Base-by-base conservation (phyloP, 2,888 invertebrate species). In the Holacanthella duospinosa region DNA sequence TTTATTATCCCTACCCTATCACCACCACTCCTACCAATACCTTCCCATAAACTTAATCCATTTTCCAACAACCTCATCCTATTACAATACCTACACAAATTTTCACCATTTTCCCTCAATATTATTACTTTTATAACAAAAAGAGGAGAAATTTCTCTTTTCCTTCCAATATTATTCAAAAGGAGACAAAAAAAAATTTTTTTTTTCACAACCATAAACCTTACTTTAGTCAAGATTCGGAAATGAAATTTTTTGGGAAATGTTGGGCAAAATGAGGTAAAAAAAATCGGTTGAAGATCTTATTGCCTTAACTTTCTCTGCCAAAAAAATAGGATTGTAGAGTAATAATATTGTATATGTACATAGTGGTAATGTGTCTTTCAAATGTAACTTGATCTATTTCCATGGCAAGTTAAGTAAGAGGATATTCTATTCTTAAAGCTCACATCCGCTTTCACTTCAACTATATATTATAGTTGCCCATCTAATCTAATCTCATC, bases 161-260 rank as follows among this genome's bases (percentile, higher is more conserved):
- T n/a, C n/a, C n/a, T n/a, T n/a, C n/a, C n/a, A n/a, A n/a, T n/a
- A n/a, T n/a, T n/a, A 36, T 16, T 36, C 36, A 36, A 36, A 36
- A 9, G 36, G 36, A 36, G 36, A 36, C 36, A 21, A n/a, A 48
- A 4, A n/a, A 48, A 48, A 48, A 16, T 48, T n/a, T n/a, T n/a
- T n/a, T n/a, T n/a, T n/a, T n/a, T n/a, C n/a, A n/a, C 48, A 48
- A 48, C 6, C 48, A 48, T 48, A 48, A 48, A 48, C 6, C 48
- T 48, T 48, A 48, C 19, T 48, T 48, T 36, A 36, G 36, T 36
- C 36, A 36, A 36, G 16, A 36, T 12, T 6, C 16, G n/a, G 16
- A 36, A 36, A 36, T 36, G 36, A 36, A 36, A 36, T 16, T 36
- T 36, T 36, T 36, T 36, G 36, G 36, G 36, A 36, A 16, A 6